phyloP scores from a whole-genome alignment of 1,140 invertebrate genomes.

The Drosophila malerkotliana region DNA sequence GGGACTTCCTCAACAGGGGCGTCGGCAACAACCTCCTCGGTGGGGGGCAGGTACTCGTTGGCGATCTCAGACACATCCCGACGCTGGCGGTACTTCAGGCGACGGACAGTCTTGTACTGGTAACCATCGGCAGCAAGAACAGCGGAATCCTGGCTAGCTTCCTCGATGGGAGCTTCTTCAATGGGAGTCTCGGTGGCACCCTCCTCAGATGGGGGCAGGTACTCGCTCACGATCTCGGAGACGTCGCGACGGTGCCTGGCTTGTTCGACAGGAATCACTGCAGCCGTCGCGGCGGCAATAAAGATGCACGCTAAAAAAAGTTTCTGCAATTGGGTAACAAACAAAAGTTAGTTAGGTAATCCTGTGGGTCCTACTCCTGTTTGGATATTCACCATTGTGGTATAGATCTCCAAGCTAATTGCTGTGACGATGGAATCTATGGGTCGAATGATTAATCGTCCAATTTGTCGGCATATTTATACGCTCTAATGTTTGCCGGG shows the following conservation, averaged over 20 bases:
- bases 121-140: constrained; percentile 65
- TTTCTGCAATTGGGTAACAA: constrained; percentile 56
- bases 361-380: constrained; percentile 30
- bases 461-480: constrained; percentile 81
- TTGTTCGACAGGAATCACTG: constrained; percentile 82
- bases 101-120: constrained; percentile 51
- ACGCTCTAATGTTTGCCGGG: constrained; percentile 70
- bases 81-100: constrained; percentile 51
- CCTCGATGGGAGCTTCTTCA: constrained; percentile 29
- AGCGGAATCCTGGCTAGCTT: constrained; percentile 49
- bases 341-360: constrained; percentile 5
- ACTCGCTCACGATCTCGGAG: constrained; percentile 67
- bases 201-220: constrained; percentile 10
- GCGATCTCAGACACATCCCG: constrained; percentile 61
- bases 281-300: constrained; percentile 79
- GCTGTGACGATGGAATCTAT: constrained; percentile 77
- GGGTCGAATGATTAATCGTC: constrained; percentile 80
- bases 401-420: constrained; percentile 79
- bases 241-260: constrained; percentile 78
- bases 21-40: constrained; percentile 43
- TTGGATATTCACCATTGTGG: constrained; percentile 64
- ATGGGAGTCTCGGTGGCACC: constrained; percentile 26
- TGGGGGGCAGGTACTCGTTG: constrained; percentile 64
- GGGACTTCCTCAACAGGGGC: constrained; percentile 20
- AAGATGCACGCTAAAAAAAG: constrained; percentile 75